A percentile compares a stretch with the other conserved stretches of the same genome.
phyloP scores from a whole-genome alignment of 2,888 invertebrate genomes.

The Orthosia cruda region DNA sequence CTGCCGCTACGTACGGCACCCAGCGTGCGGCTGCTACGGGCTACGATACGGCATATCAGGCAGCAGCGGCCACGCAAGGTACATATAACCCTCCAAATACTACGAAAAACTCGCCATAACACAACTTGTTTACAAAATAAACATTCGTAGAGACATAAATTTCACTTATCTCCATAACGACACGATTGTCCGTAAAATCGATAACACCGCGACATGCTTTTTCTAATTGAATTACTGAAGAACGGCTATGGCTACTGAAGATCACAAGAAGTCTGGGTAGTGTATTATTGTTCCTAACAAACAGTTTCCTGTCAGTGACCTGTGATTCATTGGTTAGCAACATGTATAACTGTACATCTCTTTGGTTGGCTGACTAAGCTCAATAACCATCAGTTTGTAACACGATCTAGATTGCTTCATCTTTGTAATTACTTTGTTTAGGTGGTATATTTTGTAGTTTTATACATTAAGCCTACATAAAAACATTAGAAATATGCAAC shows the following conservation, averaged over 20 bases:
- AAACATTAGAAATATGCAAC: too few relatives aligned
- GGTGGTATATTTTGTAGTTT: too few relatives aligned
- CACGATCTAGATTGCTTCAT: not conserved
- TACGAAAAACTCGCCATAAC: not conserved
- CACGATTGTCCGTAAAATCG: slow-evolving; percentile 59
- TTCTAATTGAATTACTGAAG: slow-evolving; percentile 60
- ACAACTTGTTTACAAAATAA: slow-evolving; percentile 59
- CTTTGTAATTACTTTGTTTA: not conserved
- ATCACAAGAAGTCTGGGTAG: slow-evolving; percentile 7
- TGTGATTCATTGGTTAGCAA: slow-evolving; percentile 42
- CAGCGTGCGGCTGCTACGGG: slow-evolving; percentile 95
- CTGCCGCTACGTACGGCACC: slow-evolving; percentile 96
- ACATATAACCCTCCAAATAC: slow-evolving; percentile 86
- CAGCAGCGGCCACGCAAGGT: slow-evolving; percentile 95
- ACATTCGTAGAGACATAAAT: slow-evolving; percentile 7
- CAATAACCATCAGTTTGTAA: slow-evolving; percentile 1
- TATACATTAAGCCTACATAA: too few relatives aligned
- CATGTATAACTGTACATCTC: slow-evolving; percentile 46
- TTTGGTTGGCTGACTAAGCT: slow-evolving; percentile 51
- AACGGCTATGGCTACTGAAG: slow-evolving; percentile 23
- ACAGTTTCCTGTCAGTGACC: slow-evolving; percentile 50
- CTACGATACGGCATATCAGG: slow-evolving; percentile 96
- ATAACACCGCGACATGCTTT: slow-evolving; percentile 65
- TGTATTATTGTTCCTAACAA: slow-evolving; percentile 24
- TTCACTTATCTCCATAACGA: slow-evolving; percentile 7